Conservation (phyloP, 2,888 invertebrate species). For the Torymus texanus region DNA sequence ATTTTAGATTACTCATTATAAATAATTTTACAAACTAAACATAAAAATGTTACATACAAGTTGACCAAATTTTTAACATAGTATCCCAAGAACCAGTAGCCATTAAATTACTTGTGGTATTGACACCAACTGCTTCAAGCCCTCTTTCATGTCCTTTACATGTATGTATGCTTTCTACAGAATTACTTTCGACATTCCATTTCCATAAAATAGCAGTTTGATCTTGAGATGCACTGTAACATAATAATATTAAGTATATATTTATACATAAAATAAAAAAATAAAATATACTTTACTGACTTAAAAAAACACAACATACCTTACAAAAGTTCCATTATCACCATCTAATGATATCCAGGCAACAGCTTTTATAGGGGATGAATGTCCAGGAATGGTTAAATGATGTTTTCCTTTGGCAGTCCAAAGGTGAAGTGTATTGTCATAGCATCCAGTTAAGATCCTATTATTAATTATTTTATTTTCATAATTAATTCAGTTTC, state of each 20-base stretch:
- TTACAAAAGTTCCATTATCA: constrained; percentile 82
- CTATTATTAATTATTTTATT: constrained; percentile 74
- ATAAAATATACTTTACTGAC: no score
- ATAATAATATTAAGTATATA: background rate
- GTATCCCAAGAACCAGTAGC: constrained; percentile 96
- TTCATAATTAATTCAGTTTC: background rate
- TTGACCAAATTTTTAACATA: constrained; percentile 93
- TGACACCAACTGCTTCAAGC: constrained; percentile 90
- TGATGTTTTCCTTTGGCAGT: constrained; percentile 89
- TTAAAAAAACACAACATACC: constrained; percentile 73
- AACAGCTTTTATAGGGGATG: constrained; percentile 90
- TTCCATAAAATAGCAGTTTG: constrained; percentile 94
- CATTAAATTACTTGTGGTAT: constrained; percentile 80
- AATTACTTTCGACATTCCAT: constrained; percentile 85
- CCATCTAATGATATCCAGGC: constrained; percentile 87
- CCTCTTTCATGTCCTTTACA: constrained; percentile 95
- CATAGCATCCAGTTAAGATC: constrained; percentile 95
- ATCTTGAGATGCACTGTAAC: constrained; percentile 89
- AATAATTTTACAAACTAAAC: constrained; percentile 17
- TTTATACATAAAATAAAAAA: no score
- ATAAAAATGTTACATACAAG: constrained; percentile 76
- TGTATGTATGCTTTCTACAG: constrained; percentile 86
- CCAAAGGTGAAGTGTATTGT: constrained; percentile 94
- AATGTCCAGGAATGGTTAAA: constrained; percentile 90
- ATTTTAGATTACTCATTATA: background rate